These are phyloP conservation scores for Mastacembelus armatus DNA, from an alignment of 2,797 vertebrate genomes.

Conservation along the genomic window DNA sequence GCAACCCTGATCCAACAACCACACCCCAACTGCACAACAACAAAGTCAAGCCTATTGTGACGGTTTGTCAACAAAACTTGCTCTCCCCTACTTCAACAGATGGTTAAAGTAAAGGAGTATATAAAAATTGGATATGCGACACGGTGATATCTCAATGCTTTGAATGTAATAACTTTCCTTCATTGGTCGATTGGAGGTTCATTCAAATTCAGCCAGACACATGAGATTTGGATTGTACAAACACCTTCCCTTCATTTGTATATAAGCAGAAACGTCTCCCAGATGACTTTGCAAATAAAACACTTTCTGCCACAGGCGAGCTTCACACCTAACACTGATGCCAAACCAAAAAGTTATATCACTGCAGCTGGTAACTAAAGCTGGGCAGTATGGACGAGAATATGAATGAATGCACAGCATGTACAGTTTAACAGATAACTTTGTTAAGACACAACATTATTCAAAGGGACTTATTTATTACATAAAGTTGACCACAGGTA, in stretches of 20 bases:
- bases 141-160: conserved; percentile 19
- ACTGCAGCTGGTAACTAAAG: not conserved
- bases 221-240: not conserved
- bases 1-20: conserved; percentile 61
- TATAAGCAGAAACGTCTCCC: not conserved
- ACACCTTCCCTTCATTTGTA: not conserved
- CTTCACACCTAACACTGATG: not conserved
- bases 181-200: conserved; percentile 11
- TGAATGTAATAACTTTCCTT: not conserved
- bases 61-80: conserved; percentile 54
- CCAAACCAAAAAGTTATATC: not conserved
- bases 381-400: not conserved
- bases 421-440: too few relatives aligned
- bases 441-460: too few relatives aligned
- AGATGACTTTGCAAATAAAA: not conserved
- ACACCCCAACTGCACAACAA: conserved; percentile 43
- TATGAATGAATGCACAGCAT: too few relatives aligned
- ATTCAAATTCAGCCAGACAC: not conserved
- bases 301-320: not conserved
- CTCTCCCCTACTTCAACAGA: conserved; percentile 35
- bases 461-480: too few relatives aligned
- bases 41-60: conserved; percentile 54
- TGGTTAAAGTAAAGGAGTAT: conserved; percentile 37
- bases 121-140: conserved; percentile 59
- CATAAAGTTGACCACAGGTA: too few relatives aligned